phyloP scores from a whole-genome alignment of 2,113 vertebrate genomes.

The Conger conger region DNA sequence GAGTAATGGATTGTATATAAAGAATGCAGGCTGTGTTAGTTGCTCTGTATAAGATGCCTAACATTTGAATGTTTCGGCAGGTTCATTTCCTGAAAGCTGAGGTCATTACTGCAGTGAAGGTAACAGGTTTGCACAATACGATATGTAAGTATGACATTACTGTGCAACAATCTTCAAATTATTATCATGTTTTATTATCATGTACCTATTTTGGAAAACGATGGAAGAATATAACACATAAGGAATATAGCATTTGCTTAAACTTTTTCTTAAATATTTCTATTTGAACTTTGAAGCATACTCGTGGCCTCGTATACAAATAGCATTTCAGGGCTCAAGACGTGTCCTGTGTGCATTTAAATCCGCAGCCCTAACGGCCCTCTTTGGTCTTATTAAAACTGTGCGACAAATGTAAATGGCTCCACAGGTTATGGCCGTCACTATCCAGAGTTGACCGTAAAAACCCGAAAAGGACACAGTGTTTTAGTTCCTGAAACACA shows the following conservation, averaged over 20 bases:
- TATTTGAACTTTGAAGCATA: too few relatives aligned
- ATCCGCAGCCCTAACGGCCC: too few relatives aligned
- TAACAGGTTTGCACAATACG: background rate
- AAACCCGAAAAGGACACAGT: background rate
- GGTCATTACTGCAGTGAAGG: background rate
- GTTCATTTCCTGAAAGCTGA: too few relatives aligned
- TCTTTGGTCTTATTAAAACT: background rate
- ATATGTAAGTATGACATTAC: background rate
- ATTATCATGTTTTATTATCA: background rate
- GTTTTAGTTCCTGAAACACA: background rate
- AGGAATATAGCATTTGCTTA: background rate
- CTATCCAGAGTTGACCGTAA: background rate
- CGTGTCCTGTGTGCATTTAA: too few relatives aligned
- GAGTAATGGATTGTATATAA: too few relatives aligned
- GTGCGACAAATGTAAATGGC: background rate
- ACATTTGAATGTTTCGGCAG: too few relatives aligned
- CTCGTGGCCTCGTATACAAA: too few relatives aligned
- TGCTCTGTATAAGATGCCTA: too few relatives aligned
- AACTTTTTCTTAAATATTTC: too few relatives aligned
- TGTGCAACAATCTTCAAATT: background rate
- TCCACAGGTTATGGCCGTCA: background rate
- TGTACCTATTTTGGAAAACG: too few relatives aligned
- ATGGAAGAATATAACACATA: background rate
- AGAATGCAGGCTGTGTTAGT: too few relatives aligned
- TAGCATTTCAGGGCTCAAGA: too few relatives aligned